Evolutionary conservation across 2,797 vertebrate species (phyloP), one percentile per base, ranked within the genome.

Genomic region (Helicolenus hilgendorfi): DNA sequence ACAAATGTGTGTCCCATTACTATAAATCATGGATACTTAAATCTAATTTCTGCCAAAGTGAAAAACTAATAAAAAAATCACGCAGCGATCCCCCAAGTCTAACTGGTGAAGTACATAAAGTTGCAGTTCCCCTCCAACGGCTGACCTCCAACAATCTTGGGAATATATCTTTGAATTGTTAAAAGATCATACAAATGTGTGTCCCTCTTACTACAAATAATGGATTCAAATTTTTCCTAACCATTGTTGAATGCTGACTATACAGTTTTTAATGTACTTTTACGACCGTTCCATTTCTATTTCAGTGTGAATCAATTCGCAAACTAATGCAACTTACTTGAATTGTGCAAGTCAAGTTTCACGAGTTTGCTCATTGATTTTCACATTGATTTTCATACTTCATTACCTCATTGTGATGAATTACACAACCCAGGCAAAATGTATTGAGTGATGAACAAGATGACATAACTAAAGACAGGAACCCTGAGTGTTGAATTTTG

Each of bases 331-430:
- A 77, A 78, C 27, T 60, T 11, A 41, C 11, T 64, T 70, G 56
- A 79, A 22, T 15, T 63, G 29, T 33, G 29, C 18, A 11, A 63
- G 10, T 62, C 27, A 62, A 2, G 36, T 81, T 31, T 71, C 58
- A 75, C 29, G 27, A 80, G 59, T 74, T 56, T 76, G 72, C 35
- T 49, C 62, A 86, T 69, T 77, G 49, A 81, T 67, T 77, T 62
- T 70, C 24, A 63, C 49, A 77, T 72, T 27, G 69, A 68, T 86
- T 77, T 72, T 6, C 26, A 72, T 41, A 41, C 26, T 33, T 27
- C 26, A 83, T 83, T 41, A 72, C 10, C 29, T 75, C 68, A 72
- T 38, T 64, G 35, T 84, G 68, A 84, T 72, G 33, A 20, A 72
- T 76, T 31, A 67, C 67, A 65, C 65, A 63, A 63, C 56, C 10